Percentiles rank a stretch among this genome's conserved stretches.
Conservation (phyloP, 2,797 vertebrate genomes). For the Gila robusta region DNA sequence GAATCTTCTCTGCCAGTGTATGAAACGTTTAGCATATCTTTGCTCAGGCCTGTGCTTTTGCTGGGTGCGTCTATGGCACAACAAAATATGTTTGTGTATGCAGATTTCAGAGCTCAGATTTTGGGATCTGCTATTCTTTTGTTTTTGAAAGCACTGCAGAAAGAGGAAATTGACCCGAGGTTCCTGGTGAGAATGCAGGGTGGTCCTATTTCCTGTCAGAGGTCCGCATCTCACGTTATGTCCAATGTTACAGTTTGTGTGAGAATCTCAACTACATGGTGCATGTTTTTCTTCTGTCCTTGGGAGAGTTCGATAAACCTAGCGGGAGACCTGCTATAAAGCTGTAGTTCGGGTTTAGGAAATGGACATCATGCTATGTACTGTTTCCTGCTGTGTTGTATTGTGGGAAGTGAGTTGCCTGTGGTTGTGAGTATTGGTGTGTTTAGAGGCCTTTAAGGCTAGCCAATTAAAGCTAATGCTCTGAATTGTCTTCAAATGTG, state of each 20-base stretch:
- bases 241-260: slow-evolving; percentile 44
- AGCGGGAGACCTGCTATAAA: slow-evolving; percentile 42
- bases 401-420: slow-evolving; percentile 38
- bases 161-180: slow-evolving; percentile 60
- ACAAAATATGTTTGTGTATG: neutral
- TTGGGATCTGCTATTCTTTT: slow-evolving; percentile 32
- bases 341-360: slow-evolving; percentile 6
- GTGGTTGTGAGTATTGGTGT: neutral
- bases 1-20: neutral
- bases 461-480: slow-evolving; percentile 3
- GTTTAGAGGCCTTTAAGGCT: neutral
- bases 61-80: neutral
- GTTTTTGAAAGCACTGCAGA: slow-evolving; percentile 59
- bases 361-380: slow-evolving; percentile 15
- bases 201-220: slow-evolving; percentile 65
- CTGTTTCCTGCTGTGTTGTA: slow-evolving; percentile 34
- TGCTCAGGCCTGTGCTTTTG: neutral
- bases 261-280: slow-evolving; percentile 28
- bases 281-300: slow-evolving; percentile 41
- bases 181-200: slow-evolving; percentile 63
- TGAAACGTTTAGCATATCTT: neutral
- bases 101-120: slow-evolving; percentile 26
- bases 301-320: slow-evolving; percentile 34
- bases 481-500: neutral
- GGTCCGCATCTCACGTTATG: slow-evolving; percentile 50